Evolutionary conservation across 37 sponge, comb jelly and placozoan genomes (phyloP), one percentile per base, ranked within the genome.

Genomic region (Hexactinellida sp.): DNA sequence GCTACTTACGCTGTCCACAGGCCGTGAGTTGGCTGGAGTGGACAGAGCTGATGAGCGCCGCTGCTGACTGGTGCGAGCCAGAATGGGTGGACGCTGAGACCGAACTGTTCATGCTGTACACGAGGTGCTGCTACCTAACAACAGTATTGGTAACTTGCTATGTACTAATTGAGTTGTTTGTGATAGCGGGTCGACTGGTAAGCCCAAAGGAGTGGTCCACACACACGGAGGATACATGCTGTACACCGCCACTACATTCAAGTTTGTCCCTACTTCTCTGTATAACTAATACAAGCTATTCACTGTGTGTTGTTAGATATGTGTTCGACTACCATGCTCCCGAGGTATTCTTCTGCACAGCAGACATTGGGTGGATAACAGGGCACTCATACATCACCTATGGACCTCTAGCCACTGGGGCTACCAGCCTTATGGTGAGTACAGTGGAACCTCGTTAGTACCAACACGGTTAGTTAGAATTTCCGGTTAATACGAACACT

Each of bases 311-410:
- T 63, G 23, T 7, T 37, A 88, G 84, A 92, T 87, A 87, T 85
- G 95, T 93, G 25, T 93, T 98, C 88, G 99, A 98, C 90, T 95
- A 89, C 76, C 87, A 89, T 37, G 90, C 91, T 54, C 94, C 91
- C 36, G 97, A 96, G 55, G 89, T 98, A 36, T 98, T 86, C 91
- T 63, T 93, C n/a, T 98, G 99, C 88, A 96, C 95, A 36, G 95
- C 99, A 54, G 99, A 98, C 85, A 91, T 98, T 87, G 99, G 99
- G 0, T 98, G 99, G 99, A 93, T 98, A 55, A 95, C 96, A 32
- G 99, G 96, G 1, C 99, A 98, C 91, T 93, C 94, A 24, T 93
- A 95, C 85, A 93, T 92, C 21, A 92, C 95, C 54, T 98, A 98
- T 39, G 95, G 94, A 28, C 99, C 99, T 16, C 92, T 98, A 39